Conservation (phyloP, 2,888 invertebrate genomes). For the Lapara coniferarum region DNA sequence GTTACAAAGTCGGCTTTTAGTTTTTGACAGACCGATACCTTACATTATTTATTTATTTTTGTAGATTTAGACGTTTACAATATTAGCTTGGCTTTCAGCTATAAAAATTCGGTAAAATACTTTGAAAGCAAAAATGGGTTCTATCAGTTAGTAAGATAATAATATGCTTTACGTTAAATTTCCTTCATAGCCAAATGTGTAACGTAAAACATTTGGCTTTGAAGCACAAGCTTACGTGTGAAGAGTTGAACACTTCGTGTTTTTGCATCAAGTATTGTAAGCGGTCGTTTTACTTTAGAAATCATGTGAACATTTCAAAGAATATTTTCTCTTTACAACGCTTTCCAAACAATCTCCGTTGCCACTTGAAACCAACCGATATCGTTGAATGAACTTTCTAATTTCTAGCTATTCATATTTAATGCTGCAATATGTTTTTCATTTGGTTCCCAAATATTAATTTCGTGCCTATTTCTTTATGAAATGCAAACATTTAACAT, state of each 20-base stretch:
- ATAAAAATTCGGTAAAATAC: too few relatives aligned
- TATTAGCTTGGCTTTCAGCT: too few relatives aligned
- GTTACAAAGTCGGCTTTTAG: slow-evolving; percentile 21
- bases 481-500: neutral
- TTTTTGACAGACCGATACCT: slow-evolving; percentile 18
- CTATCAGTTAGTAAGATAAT: too few relatives aligned
- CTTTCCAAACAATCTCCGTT: slow-evolving; percentile 7
- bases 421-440: neutral
- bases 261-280: neutral
- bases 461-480: neutral
- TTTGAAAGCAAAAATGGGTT: too few relatives aligned
- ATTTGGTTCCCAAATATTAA: neutral
- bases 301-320: neutral
- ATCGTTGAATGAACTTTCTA: neutral
- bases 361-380: neutral
- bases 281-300: neutral
- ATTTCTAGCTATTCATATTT: neutral
- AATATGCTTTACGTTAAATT: too few relatives aligned
- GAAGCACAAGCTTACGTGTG: neutral
- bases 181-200: too few relatives aligned
- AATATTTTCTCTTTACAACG: neutral
- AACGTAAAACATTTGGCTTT: too few relatives aligned
- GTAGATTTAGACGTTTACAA: neutral
- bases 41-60: too few relatives aligned
- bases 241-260: neutral